These are phyloP conservation scores for Mormyrops attenuatus DNA, from an alignment of 2,797 vertebrate genomes.

Conservation along the genomic window DNA sequence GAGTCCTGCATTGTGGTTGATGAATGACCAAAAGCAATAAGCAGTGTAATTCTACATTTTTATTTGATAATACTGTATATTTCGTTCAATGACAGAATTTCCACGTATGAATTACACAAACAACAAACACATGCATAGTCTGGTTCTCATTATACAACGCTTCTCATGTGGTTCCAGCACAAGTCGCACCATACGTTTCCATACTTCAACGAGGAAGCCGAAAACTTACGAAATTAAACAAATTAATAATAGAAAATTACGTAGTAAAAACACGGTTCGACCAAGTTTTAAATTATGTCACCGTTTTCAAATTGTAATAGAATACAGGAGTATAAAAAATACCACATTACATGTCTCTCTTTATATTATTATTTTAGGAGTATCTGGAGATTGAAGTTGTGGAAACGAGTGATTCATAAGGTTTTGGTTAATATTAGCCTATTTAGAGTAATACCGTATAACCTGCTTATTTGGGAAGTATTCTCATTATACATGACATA, in stretches of 20 bases:
- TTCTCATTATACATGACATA: not conserved
- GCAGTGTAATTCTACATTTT: constrained; percentile 35
- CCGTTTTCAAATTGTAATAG: constrained; percentile 50
- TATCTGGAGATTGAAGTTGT: not conserved
- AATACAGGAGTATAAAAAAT: constrained; percentile 36
- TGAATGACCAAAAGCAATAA: not conserved
- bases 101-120: constrained; percentile 74
- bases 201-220: constrained; percentile 46
- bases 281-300: constrained; percentile 62
- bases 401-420: not conserved
- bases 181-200: constrained; percentile 56
- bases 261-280: constrained; percentile 40
- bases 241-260: constrained; percentile 40
- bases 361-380: constrained; percentile 34
- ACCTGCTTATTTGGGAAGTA: not conserved
- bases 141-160: constrained; percentile 62
- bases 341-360: constrained; percentile 49
- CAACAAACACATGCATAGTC: constrained; percentile 76
- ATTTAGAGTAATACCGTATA: not conserved
- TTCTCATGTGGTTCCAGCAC: constrained; percentile 54
- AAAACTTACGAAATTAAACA: constrained; percentile 30
- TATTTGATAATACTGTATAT: constrained; percentile 89
- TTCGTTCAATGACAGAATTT: constrained; percentile 70
- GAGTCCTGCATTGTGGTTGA: not conserved
- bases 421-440: constrained; percentile 11